Conservation (phyloP, 2,113 vertebrate genomes). For the Hiodon tergisus region DNA sequence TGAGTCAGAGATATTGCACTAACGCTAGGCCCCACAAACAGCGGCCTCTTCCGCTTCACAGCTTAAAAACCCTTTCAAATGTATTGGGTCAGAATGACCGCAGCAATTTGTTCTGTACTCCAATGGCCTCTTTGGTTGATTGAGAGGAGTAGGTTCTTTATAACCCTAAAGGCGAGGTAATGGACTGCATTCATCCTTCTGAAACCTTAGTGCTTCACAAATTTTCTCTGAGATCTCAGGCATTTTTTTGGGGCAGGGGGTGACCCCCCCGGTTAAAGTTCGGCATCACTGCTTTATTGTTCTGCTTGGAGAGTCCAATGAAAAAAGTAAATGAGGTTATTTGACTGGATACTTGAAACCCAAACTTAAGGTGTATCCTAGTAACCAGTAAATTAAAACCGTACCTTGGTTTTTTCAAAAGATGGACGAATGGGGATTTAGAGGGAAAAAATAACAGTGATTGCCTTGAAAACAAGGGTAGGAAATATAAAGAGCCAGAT, state of each 20-base stretch:
- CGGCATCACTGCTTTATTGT: conserved; percentile 29
- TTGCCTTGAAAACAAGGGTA: conserved; percentile 37
- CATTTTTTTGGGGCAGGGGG: conserved; percentile 16
- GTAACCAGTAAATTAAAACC: conserved; percentile 54
- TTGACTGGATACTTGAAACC: conserved; percentile 44
- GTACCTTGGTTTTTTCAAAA: conserved; percentile 50
- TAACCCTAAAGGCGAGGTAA: conserved; percentile 44
- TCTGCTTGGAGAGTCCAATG: conserved; percentile 15
- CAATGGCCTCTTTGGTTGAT: conserved; percentile 46
- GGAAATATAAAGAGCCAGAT: not conserved
- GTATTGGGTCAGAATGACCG: conserved; percentile 59
- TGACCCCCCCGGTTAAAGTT: not conserved
- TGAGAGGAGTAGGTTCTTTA: conserved; percentile 39
- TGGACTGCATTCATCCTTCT: conserved; percentile 1
- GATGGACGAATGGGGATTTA: conserved; percentile 38
- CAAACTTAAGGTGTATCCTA: conserved; percentile 48
- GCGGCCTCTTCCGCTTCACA: too few species aligned
- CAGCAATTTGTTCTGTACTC: conserved; percentile 46
- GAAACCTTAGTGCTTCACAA: not conserved
- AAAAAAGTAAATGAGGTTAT: conserved; percentile 23
- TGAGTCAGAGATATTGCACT: too few species aligned
- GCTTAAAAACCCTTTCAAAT: conserved; percentile 38
- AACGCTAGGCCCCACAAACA: too few species aligned
- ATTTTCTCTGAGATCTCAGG: conserved; percentile 14
- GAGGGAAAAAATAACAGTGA: conserved; percentile 25